phyloP scores from a whole-genome alignment of 1,140 invertebrate species.

The Aphidius ervi region DNA sequence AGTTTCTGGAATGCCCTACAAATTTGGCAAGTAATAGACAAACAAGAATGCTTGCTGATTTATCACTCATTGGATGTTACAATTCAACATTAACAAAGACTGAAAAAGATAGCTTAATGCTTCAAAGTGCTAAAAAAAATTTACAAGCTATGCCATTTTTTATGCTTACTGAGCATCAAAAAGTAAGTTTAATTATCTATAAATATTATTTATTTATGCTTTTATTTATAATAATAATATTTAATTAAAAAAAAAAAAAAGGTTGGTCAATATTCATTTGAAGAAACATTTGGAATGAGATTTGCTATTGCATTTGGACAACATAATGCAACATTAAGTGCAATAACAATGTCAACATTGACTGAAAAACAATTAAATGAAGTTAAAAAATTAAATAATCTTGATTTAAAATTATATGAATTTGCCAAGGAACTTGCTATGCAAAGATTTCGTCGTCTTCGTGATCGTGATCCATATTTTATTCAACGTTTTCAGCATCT shows the following conservation, averaged over 20 bases:
- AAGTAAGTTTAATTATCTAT: conserved; percentile 52
- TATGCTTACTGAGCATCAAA: conserved; percentile 93
- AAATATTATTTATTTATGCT: not conserved
- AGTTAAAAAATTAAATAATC: conserved; percentile 76
- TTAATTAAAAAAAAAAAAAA: conserved; percentile 32
- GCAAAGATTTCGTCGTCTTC: conserved; percentile 73
- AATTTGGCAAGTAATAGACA: conserved; percentile 96
- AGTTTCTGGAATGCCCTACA: conserved; percentile 85
- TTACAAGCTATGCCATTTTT: conserved; percentile 94
- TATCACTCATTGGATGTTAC: conserved; percentile 93
- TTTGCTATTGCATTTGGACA: conserved; percentile 86
- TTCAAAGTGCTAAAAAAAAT: conserved; percentile 93
- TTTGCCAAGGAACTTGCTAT: conserved; percentile 89
- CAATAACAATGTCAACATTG: conserved; percentile 69
- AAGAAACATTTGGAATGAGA: conserved; percentile 91
- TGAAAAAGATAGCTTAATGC: conserved; percentile 74
- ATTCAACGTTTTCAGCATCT: conserved; percentile 73
- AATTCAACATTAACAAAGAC: conserved; percentile 71
- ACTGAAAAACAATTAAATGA: conserved; percentile 67
- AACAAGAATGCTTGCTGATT: conserved; percentile 94
- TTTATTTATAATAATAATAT: not conserved
- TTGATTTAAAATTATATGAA: conserved; percentile 91
- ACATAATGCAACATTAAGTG: conserved; percentile 83
- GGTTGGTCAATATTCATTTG: conserved; percentile 94
- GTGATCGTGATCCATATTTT: conserved; percentile 75